A percentile compares a stretch with the other conserved stretches of the same genome.
phyloP scores from a whole-genome alignment of 2,797 vertebrate genomes.

The Cheirogaleus major region DNA sequence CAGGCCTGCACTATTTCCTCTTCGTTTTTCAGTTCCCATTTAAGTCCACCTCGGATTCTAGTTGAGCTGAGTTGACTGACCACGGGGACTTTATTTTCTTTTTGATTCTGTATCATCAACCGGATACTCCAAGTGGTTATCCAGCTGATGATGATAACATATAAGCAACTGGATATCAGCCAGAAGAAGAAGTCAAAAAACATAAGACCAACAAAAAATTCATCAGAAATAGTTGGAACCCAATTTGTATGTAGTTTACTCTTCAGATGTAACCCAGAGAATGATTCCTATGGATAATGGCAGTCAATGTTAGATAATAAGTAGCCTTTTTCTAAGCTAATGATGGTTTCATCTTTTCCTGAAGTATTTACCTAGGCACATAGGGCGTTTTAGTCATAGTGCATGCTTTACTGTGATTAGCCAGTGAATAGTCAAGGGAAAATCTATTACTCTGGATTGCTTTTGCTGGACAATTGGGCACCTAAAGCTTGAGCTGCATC shows the following conservation, averaged over 20 bases:
- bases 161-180: background rate
- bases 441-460: background rate
- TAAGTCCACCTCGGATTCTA: background rate
- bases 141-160: background rate
- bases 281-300: background rate
- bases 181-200: background rate
- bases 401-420: background rate
- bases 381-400: background rate
- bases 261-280: background rate
- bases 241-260: background rate
- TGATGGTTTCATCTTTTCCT: background rate
- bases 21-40: background rate
- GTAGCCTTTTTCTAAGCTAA: background rate
- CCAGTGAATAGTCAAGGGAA: background rate
- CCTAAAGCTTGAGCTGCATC: background rate
- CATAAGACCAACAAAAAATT: background rate
- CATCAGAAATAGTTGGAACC: background rate
- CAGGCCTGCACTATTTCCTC: background rate
- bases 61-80: background rate
- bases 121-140: background rate
- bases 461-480: background rate
- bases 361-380: background rate
- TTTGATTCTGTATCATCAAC: background rate
- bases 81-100: background rate
- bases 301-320: background rate